A percentile compares a stretch with the other conserved stretches of the same genome.
Evolutionary conservation across 2,888 invertebrate genomes (phyloP).

Genomic region (Spilosoma lubricipeda): DNA sequence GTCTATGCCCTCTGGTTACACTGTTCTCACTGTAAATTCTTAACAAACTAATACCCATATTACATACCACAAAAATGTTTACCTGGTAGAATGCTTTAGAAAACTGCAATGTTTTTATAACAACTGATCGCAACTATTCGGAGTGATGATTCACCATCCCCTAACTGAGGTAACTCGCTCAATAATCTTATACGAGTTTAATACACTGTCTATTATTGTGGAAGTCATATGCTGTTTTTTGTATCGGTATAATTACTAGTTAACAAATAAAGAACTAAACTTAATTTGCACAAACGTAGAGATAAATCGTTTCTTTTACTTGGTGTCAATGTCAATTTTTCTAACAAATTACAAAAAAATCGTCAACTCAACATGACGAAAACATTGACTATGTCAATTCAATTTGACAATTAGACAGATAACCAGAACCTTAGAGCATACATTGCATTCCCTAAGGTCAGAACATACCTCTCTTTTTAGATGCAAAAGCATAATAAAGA

Average conservation of each 20-base stretch:
- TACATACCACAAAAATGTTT: not conserved
- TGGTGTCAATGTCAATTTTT: not conserved
- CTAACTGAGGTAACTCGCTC: conserved; percentile 31
- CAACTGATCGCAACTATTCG: conserved; percentile 41
- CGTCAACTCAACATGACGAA: too few species aligned
- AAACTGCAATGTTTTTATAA: conserved; percentile 17
- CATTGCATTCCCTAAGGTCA: too few species aligned
- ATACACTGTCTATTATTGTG: not conserved
- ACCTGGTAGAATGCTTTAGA: conserved; percentile 3
- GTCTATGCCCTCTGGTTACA: not conserved
- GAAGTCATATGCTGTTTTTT: not conserved
- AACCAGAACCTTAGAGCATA: too few species aligned
- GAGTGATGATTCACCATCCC: conserved; percentile 62
- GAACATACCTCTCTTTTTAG: too few species aligned
- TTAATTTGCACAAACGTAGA: not conserved
- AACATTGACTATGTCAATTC: not conserved
- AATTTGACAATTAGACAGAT: not conserved
- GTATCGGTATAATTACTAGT: not conserved
- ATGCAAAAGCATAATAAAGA: too few species aligned
- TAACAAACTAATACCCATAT: not conserved
- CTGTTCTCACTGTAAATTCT: not conserved
- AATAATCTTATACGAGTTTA: not conserved
- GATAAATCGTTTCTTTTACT: not conserved
- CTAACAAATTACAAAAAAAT: too few species aligned
- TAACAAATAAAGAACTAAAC: not conserved